Percentiles rank a stretch among this genome's conserved stretches.
phyloP scores from a whole-genome alignment of 2,113 vertebrate genomes.

The Ranitomeya imitator region DNA sequence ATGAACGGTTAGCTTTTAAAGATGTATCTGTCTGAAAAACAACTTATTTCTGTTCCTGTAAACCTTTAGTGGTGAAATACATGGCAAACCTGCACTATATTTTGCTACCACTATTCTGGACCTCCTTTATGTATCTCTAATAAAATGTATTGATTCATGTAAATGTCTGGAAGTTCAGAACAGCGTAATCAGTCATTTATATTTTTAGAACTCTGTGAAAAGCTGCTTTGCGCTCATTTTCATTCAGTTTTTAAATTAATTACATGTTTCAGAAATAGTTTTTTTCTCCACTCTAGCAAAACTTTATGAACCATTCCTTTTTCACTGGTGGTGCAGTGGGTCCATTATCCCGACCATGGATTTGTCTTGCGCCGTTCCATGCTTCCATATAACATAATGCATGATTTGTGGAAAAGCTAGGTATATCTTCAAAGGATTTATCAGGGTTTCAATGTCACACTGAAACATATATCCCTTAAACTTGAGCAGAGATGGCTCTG shows the following conservation, averaged over 20 bases:
- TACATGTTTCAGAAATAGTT: not conserved
- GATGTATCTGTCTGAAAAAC: not conserved
- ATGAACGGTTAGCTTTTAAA: constrained; percentile 19
- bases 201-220: not conserved
- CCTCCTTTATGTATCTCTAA: not conserved
- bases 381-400: not conserved
- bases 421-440: not conserved
- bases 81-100: not conserved
- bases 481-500: constrained; percentile 63
- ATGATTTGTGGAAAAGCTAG: not conserved
- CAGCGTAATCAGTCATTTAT: not conserved
- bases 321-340: not conserved
- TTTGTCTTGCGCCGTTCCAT: not conserved
- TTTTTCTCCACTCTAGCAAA: not conserved
- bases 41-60: constrained; percentile 12
- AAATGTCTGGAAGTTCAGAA: not conserved
- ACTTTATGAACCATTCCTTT: not conserved
- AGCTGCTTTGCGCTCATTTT: not conserved
- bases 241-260: not conserved
- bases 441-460: not conserved
- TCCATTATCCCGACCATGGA: not conserved
- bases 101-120: not conserved
- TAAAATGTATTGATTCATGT: not conserved
- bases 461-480: constrained; percentile 58
- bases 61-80: not conserved